phyloP scores from a whole-genome alignment of 2,888 invertebrate species.

The Chouioia cunea region DNA sequence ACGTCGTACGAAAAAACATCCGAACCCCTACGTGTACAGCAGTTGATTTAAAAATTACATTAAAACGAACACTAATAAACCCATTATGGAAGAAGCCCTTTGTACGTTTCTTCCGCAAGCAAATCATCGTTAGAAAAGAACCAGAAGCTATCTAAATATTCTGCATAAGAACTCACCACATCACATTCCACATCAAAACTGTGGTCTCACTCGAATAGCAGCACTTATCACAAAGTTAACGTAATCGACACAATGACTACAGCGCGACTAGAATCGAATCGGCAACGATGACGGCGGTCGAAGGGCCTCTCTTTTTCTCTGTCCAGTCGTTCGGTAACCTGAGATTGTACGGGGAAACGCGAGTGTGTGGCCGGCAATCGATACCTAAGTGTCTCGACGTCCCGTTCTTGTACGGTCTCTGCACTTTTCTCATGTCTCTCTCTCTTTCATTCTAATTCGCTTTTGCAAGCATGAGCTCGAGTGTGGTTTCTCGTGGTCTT shows the following conservation, averaged over 20 bases:
- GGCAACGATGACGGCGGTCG: conserved; percentile 11
- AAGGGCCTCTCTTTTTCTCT: conserved; percentile 26
- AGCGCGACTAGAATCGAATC: background rate
- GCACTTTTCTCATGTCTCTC: conserved; percentile 39
- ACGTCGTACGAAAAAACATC: no score
- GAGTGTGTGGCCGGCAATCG: conserved; percentile 60
- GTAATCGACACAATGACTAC: conserved; percentile 1
- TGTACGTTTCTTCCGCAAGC: no score
- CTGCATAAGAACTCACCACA: no score
- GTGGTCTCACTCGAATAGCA: background rate
- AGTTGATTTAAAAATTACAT: no score
- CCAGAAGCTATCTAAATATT: no score
- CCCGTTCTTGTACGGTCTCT: conserved; percentile 64
- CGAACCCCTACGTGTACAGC: no score
- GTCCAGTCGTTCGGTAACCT: conserved; percentile 54
- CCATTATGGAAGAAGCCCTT: no score
- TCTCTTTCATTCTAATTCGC: background rate
- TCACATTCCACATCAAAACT: background rate
- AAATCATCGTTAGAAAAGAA: no score
- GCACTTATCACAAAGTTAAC: background rate
- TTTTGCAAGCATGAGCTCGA: background rate
- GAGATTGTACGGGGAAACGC: conserved; percentile 61
- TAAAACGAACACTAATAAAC: no score
- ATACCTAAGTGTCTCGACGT: conserved; percentile 57
- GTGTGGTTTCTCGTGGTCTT: no score